Conservation (phyloP, 2,797 vertebrate species). For the Pristis pectinata region DNA sequence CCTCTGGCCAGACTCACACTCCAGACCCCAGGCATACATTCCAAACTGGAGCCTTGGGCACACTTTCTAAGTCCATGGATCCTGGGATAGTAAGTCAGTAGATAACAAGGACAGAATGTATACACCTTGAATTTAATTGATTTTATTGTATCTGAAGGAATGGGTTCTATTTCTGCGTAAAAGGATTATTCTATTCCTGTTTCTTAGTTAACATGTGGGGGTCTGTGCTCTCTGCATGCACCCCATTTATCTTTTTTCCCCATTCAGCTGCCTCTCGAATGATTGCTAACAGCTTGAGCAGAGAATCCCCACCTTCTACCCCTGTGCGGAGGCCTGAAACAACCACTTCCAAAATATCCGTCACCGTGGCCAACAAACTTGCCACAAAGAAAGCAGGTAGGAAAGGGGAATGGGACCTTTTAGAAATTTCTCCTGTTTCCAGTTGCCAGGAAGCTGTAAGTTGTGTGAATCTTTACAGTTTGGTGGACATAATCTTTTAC, state of each 20-base stretch:
- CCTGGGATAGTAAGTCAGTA: too few relatives aligned
- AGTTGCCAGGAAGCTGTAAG: background rate
- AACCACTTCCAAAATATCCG: constrained; percentile 65
- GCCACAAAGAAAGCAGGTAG: constrained; percentile 70
- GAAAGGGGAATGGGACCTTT: constrained; percentile 32
- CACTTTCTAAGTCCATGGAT: too few relatives aligned
- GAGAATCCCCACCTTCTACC: constrained; percentile 75
- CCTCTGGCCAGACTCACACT: too few relatives aligned
- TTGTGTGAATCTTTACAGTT: background rate
- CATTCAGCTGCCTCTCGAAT: constrained; percentile 79
- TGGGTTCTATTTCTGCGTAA: background rate
- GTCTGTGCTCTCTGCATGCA: background rate
- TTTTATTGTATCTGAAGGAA: background rate
- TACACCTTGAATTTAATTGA: background rate
- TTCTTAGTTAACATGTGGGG: background rate
- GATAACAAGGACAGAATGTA: too few relatives aligned
- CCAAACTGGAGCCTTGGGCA: too few relatives aligned
- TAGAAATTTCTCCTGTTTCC: constrained; percentile 2
- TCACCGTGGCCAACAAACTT: constrained; percentile 83
- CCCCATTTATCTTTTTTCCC: constrained; percentile 2
- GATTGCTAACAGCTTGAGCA: constrained; percentile 83
- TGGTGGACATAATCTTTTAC: background rate
- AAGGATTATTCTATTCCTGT: background rate
- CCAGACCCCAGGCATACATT: too few relatives aligned
- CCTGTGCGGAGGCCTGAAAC: constrained; percentile 70